Percentiles rank a stretch among this genome's conserved stretches.
Evolutionary conservation across 2,113 vertebrate species (phyloP).

Genomic region (Lutjanus erythropterus): DNA sequence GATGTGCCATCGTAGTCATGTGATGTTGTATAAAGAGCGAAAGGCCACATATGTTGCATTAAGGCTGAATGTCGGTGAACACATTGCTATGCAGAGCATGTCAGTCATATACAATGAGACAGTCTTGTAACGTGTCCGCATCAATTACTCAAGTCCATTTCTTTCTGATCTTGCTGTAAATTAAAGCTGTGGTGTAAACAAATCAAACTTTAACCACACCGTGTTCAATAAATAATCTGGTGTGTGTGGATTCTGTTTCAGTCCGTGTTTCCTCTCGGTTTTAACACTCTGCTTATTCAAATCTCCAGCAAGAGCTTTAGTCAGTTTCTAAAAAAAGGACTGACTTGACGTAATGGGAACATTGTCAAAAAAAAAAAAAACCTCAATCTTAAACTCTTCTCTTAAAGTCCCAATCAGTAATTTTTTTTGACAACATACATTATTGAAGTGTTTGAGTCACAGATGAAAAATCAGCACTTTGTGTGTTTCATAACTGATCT

Average conservation of each 20-base stretch:
- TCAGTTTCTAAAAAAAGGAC: conserved; percentile 58
- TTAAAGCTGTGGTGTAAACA: conserved; percentile 50
- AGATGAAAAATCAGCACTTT: not conserved
- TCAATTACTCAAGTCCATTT: conserved; percentile 21
- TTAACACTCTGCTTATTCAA: conserved; percentile 43
- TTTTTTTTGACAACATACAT: not conserved
- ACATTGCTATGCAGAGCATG: not conserved
- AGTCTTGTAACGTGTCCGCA: not conserved
- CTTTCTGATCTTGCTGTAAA: conserved; percentile 28
- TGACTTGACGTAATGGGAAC: conserved; percentile 69
- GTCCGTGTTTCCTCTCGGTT: conserved; percentile 45
- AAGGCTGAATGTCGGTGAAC: not conserved
- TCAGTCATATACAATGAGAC: conserved; percentile 4
- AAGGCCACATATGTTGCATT: too few species aligned
- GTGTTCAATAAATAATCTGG: conserved; percentile 37
- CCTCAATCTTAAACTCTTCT: conserved; percentile 35
- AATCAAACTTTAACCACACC: conserved; percentile 35
- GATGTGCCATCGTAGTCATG: too few species aligned
- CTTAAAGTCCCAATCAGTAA: conserved; percentile 32
- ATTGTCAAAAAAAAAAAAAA: conserved; percentile 53
- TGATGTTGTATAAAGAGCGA: too few species aligned
- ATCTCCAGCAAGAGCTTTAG: conserved; percentile 57
- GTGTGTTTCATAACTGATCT: not conserved
- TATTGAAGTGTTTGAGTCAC: not conserved
- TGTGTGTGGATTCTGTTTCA: conserved; percentile 31